Conservation (phyloP, 2,797 vertebrate genomes). For the Chelidonichthys spinosus region DNA sequence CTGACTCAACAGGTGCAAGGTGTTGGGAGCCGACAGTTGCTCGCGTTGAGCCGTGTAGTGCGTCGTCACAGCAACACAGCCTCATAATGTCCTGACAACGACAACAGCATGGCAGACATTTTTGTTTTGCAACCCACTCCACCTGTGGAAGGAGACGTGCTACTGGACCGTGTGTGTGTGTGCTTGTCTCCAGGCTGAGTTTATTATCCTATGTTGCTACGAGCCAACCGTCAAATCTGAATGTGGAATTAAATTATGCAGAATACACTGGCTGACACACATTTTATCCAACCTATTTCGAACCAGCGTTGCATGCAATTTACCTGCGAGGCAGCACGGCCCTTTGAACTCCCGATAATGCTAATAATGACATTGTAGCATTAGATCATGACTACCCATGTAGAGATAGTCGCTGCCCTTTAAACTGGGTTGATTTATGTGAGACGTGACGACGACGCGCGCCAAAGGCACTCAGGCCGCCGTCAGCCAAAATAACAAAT, state of each 20-base stretch:
- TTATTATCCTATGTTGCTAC: background rate
- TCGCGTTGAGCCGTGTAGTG: background rate
- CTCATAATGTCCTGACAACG: background rate
- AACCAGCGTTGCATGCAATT: slow-evolving; percentile 9
- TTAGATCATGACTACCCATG: background rate
- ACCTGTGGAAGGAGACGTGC: no score
- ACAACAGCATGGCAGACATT: background rate
- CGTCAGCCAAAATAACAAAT: slow-evolving; percentile 49
- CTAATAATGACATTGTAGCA: background rate
- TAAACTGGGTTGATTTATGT: slow-evolving; percentile 41
- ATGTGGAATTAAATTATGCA: background rate
- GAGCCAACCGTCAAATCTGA: background rate
- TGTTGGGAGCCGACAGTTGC: background rate
- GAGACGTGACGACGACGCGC: slow-evolving; percentile 60
- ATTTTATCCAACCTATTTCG: slow-evolving; percentile 13
- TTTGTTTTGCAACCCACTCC: background rate
- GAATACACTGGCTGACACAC: slow-evolving; percentile 7
- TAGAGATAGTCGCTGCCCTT: slow-evolving; percentile 47
- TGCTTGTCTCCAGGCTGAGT: background rate
- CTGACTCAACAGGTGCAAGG: background rate
- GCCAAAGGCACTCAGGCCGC: slow-evolving; percentile 45
- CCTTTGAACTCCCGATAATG: background rate
- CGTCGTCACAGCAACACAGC: background rate
- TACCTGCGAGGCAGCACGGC: slow-evolving; percentile 7
- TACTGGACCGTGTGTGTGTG: no score